Base-by-base conservation (phyloP, 2,888 invertebrate genomes). In the Neoaliturus tenellus region DNA sequence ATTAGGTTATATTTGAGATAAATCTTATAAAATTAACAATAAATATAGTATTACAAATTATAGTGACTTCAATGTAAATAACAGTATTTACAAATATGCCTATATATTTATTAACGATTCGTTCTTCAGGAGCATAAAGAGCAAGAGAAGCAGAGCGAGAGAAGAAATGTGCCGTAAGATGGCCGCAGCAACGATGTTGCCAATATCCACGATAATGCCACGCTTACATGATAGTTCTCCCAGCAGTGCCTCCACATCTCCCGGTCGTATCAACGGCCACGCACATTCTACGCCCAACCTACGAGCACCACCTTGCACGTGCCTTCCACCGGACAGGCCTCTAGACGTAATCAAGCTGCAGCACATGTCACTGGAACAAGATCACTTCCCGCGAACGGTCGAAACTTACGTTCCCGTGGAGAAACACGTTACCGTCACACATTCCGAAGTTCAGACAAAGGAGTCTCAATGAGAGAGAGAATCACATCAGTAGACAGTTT, bases 121-220 rank as follows among this genome's bases (percentile, higher is more conserved):
- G n/a, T n/a, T n/a, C n/a, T n/a, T n/a, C 91, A 95, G 94, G 94
- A 94, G 88, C 94, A 95, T 90, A 94, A 96, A 88, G 92, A 95
- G 8, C 95, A 96, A 88, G 96, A 96, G 0, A 94, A 95, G 96
- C 96, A 89, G 95, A 95, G 88, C 93, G 95, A 58, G 91, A 96
- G 84, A 95, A 96, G 94, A 94, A 89, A 90, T 94, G 87, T 94
- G 93, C 33, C 89, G 90, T 4, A 90, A 90, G 85, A 85, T 89
- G 33, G 90, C 89, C 20, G 55, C 48, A 2, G 35, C 51, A 4
- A 78, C 78, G 31, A 55, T 78, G 55, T 31, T 78, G 55, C 78
- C 78, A 0, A 55, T 78, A 31, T 51, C 78, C 23, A 78, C 78
- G 33, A 78, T 78, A n/a, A 25, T 75, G 75, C 33, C 78, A 14